Percentiles rank a stretch among this genome's conserved stretches.
phyloP scores from a whole-genome alignment of 2,888 invertebrate genomes.

The Deilephila elpenor region DNA sequence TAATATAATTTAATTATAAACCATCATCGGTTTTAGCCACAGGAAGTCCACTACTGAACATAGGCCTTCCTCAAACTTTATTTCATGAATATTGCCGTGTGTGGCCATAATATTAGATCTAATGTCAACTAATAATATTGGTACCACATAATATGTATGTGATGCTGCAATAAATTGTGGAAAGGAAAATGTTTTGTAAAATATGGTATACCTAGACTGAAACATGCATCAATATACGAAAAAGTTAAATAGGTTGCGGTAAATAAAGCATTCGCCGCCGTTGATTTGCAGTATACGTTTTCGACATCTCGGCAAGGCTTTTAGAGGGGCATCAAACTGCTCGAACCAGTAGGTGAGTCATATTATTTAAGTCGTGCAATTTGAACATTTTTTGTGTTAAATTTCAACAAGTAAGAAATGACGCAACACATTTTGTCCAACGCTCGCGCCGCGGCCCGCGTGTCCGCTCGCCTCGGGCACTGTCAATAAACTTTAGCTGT shows the following conservation, averaged over 20 bases:
- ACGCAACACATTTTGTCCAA: constrained; percentile 72
- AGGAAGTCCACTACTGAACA: too few species aligned
- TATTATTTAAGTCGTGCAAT: constrained; percentile 56
- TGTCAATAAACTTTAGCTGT: constrained; percentile 81
- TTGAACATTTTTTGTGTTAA: constrained; percentile 62
- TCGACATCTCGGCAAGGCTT: constrained; percentile 26
- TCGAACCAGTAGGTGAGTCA: constrained; percentile 54
- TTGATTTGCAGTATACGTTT: constrained; percentile 5
- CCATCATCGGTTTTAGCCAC: too few species aligned
- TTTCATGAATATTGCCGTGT: too few species aligned
- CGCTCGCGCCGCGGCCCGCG: constrained; percentile 56
- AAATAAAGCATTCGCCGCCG: neutral
- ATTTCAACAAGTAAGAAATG: constrained; percentile 64
- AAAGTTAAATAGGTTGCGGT: neutral
- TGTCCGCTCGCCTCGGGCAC: constrained; percentile 66
- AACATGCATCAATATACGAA: neutral
- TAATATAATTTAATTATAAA: too few species aligned
- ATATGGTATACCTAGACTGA: neutral
- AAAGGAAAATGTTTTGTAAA: neutral
- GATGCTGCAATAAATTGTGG: neutral
- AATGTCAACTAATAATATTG: too few species aligned
- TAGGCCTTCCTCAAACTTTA: too few species aligned
- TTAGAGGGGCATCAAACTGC: constrained; percentile 28
- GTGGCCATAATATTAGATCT: too few species aligned
- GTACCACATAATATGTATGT: neutral